Evolutionary conservation across 2,113 vertebrate species (phyloP).

Genomic region (Macheiramphus alcinus): DNA sequence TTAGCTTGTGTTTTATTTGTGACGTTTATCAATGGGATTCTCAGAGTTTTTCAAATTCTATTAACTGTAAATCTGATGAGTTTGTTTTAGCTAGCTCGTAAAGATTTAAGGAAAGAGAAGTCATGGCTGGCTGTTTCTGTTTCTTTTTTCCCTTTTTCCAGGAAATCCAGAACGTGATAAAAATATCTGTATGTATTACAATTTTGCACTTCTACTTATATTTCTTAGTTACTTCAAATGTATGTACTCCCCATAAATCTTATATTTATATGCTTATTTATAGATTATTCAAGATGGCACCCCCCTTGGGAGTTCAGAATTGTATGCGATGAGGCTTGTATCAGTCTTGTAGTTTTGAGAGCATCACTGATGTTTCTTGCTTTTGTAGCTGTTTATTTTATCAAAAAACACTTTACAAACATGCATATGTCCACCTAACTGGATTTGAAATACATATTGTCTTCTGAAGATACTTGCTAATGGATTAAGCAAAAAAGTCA

Average conservation of each 20-base stretch:
- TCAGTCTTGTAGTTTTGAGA: not conserved
- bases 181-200: conserved; percentile 54
- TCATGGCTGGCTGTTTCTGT: not conserved
- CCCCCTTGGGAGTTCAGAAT: not conserved
- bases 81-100: not conserved
- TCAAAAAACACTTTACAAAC: not conserved
- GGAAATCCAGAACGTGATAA: conserved; percentile 44
- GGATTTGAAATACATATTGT: not conserved
- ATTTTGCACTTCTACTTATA: not conserved
- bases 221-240: not conserved
- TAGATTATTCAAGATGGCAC: conserved; percentile 33
- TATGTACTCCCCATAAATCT: not conserved
- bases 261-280: not conserved
- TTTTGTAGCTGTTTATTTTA: not conserved
- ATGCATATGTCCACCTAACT: not conserved
- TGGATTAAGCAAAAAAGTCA: not conserved
- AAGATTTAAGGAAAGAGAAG: not conserved
- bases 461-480: not conserved
- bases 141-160: conserved; percentile 31
- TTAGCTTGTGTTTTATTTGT: not conserved
- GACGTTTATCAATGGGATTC: not conserved
- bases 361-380: not conserved
- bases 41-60: not conserved
- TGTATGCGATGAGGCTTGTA: not conserved
- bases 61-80: not conserved